Base-by-base conservation (phyloP, 2,113 vertebrate genomes). In the Eptatretus burgeri region DNA sequence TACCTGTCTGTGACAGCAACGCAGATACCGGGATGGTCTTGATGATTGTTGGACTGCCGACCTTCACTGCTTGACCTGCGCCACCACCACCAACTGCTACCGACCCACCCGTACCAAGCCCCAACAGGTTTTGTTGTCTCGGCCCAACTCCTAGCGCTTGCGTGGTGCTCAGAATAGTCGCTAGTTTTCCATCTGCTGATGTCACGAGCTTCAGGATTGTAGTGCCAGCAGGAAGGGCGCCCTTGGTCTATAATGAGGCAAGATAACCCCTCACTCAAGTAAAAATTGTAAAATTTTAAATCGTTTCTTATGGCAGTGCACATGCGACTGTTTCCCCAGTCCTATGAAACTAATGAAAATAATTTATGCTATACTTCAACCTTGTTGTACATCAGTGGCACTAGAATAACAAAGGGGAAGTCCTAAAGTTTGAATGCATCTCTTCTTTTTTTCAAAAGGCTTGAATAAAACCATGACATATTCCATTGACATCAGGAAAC, bases 11-110 rank as follows among this genome's bases (percentile, higher is more conserved):
- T 50, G 20, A 13, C 52, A 65, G 56, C 52, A 65, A 27, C 53
- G 64, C 64, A 60, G 64, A 65, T 51, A 65, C 64, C 14, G 64
- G 64, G 16, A 65, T 65, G 52, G 64, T 65, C 51, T 65, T 65
- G 18, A 65, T 65, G 27, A 65, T 65, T 51, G 64, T 65, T 11
- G 52, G 56, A 50, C 52, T 60, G 50, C 64, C 64, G 16, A 60
- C 13, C 62, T 65, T 65, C 17, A 14, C 62, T 49, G 49, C 19
- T 2, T 52, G 18, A 11, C 52, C 49, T 10, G 64, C 50, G n/a
- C 56, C 51, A 9, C 51, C n/a, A 18, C 51, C 52, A 65, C 53
- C 52, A 49, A 52, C 64, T 41, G 27, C 27, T 41, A 7, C 27
- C 27, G 27, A 41, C 27, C 27, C 27, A 7, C 27, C 27, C 27